phyloP scores from a whole-genome alignment of 64 coral and sea anemone species.

The Actinia equina region DNA sequence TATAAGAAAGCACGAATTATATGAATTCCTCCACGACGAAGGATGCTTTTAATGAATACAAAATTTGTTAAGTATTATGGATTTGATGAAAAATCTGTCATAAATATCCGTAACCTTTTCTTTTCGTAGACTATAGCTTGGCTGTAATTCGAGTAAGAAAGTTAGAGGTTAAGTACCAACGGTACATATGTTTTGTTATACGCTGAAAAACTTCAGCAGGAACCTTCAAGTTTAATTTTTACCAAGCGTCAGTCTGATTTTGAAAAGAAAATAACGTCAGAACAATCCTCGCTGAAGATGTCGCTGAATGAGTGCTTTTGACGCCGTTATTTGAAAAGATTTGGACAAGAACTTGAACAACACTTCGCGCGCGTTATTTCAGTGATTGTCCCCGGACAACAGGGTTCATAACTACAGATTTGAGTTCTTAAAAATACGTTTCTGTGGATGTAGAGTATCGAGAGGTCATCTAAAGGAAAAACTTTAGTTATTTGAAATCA shows the following conservation, averaged over 20 bases:
- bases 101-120: neutral
- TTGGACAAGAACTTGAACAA: too few species aligned
- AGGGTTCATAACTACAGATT: too few species aligned
- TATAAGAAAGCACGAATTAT: neutral
- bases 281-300: neutral
- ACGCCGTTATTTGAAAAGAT: too few species aligned
- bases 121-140: neutral
- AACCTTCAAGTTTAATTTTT: neutral
- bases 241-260: neutral
- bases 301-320: neutral
- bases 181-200: neutral
- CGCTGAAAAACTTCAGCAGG: neutral
- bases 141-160: neutral
- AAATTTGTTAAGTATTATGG: neutral
- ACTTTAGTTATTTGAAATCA: neutral
- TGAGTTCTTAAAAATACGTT: too few species aligned
- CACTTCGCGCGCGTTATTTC: too few species aligned
- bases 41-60: constrained; percentile 2
- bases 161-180: neutral
- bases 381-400: too few species aligned
- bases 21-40: neutral
- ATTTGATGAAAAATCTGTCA: neutral
- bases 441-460: neutral
- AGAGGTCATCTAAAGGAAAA: neutral
- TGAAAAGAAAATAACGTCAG: neutral